phyloP scores from a whole-genome alignment of 2,113 vertebrate genomes.

The Poecilia latipinna region DNA sequence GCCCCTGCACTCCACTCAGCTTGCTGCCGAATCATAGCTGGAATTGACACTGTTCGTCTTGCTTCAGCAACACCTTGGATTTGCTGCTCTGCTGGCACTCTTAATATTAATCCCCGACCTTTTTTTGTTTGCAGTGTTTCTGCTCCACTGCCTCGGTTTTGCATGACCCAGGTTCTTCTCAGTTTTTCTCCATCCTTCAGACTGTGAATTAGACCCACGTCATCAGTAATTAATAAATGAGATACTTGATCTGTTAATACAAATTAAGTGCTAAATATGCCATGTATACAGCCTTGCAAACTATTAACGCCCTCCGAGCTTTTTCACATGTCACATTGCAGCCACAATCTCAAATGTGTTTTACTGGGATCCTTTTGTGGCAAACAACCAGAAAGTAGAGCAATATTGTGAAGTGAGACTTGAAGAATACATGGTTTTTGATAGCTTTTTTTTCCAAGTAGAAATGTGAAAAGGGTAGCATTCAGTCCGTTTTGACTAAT shows the following conservation, averaged over 20 bases:
- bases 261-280: background rate
- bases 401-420: background rate
- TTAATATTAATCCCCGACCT: background rate
- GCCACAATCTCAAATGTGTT: too few relatives aligned
- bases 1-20: background rate
- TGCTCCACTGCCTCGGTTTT: background rate
- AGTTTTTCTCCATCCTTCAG: background rate
- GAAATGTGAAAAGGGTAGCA: too few relatives aligned
- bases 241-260: background rate
- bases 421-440: background rate
- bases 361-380: background rate
- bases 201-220: background rate
- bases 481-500: background rate
- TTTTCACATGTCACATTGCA: background rate
- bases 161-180: background rate
- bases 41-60: background rate
- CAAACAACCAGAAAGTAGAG: background rate
- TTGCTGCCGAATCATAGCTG: background rate
- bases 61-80: background rate
- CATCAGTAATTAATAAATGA: background rate
- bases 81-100: constrained; percentile 4
- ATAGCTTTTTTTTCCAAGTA: too few relatives aligned
- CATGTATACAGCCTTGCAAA: background rate
- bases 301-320: background rate
- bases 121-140: constrained; percentile 1